A percentile compares a stretch with the other conserved stretches of the same genome.
Conservation (phyloP, 2,797 vertebrate species). For the Forpus xanthops region DNA sequence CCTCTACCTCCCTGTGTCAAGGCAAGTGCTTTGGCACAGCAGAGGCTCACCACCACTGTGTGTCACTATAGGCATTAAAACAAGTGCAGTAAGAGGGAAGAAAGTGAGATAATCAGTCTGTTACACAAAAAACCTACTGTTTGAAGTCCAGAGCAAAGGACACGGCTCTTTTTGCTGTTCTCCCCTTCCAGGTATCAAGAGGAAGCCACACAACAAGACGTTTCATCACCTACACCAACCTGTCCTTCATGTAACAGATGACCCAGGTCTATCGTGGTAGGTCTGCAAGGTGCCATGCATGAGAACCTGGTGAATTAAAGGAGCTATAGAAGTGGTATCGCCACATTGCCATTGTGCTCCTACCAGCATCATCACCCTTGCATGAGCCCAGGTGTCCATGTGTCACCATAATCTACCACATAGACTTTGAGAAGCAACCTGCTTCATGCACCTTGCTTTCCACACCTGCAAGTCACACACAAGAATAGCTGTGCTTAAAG, state of each 20-base stretch:
- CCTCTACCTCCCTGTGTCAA: not conserved
- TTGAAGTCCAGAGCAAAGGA: not conserved
- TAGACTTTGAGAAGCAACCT: not conserved
- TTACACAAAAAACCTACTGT: not conserved
- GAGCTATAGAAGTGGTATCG: not conserved
- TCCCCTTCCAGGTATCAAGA: not conserved
- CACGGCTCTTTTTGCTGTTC: not conserved
- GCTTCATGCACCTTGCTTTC: not conserved
- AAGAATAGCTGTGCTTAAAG: not conserved
- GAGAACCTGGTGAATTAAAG: too few relatives aligned
- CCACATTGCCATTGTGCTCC: rapidly evolving
- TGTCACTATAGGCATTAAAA: conserved; percentile 68
- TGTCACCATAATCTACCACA: not conserved
- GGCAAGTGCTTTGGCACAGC: conserved; percentile 3
- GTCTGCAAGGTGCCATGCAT: not conserved
- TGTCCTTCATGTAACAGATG: not conserved
- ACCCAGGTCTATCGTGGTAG: not conserved
- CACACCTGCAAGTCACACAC: rapidly evolving
- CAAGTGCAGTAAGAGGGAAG: not conserved
- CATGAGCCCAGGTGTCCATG: rapidly evolving
- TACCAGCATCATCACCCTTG: not conserved
- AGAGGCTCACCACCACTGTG: conserved; percentile 59
- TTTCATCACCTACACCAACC: not conserved
- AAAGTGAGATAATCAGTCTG: not conserved
- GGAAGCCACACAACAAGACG: not conserved